Conservation (phyloP, 1,140 invertebrate genomes). For the Temnothorax nylanderi region DNA sequence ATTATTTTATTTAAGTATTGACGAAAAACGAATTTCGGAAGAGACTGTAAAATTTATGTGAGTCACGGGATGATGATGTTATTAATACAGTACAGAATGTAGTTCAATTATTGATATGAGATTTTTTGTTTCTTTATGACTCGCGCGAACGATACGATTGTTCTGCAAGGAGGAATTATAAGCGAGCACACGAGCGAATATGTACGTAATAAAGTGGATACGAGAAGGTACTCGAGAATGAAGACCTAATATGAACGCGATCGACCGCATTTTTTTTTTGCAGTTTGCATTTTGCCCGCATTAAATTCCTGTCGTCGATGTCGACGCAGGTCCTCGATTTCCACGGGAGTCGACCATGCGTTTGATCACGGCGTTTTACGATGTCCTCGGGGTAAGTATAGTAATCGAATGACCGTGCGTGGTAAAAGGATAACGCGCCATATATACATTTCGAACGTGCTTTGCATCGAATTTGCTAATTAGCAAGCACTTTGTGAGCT, state of each 20-base stretch:
- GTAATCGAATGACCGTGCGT: conserved; percentile 60
- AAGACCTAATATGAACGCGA: not conserved
- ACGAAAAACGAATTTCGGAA: not conserved
- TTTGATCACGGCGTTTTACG: conserved; percentile 55
- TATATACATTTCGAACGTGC: conserved; percentile 63
- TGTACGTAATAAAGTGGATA: not conserved
- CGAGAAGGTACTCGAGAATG: not conserved
- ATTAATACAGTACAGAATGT: not conserved
- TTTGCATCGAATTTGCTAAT: conserved; percentile 58
- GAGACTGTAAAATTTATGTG: not conserved
- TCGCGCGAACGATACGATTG: not conserved
- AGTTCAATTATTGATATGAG: not conserved
- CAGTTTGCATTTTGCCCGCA: conserved; percentile 17
- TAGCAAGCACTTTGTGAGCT: conserved; percentile 52
- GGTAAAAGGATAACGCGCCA: conserved; percentile 32
- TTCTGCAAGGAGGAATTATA: not conserved
- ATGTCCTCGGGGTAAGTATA: conserved; percentile 54
- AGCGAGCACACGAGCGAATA: not conserved
- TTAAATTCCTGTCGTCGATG: conserved; percentile 3
- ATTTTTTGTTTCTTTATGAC: not conserved
- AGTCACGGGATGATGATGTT: not conserved
- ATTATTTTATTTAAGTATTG: not conserved
- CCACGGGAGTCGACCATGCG: not conserved
- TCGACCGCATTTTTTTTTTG: not conserved
- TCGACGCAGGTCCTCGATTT: not conserved